phyloP scores from a whole-genome alignment of 2,113 vertebrate genomes.

The Paramormyrops kingsleyae region DNA sequence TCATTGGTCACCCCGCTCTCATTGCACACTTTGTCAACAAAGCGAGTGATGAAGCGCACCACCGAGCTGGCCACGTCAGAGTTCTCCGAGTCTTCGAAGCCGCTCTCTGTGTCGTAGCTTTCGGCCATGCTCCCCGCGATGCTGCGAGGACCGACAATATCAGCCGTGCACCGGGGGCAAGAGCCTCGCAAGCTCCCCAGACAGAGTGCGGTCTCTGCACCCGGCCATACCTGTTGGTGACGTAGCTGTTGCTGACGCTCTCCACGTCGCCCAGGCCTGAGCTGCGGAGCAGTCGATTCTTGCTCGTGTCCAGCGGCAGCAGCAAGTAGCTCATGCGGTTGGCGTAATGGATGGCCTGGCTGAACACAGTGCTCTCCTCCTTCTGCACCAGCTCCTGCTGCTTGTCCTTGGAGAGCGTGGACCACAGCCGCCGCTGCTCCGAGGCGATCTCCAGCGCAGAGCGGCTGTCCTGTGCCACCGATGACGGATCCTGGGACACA shows the following conservation, averaged over 20 bases:
- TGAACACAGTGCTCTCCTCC: conserved; percentile 97
- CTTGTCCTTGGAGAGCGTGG: conserved; percentile 75
- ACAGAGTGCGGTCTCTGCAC: background rate
- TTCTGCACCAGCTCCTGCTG: conserved; percentile 94
- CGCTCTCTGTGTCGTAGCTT: conserved; percentile 94
- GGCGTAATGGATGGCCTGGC: conserved; percentile 97
- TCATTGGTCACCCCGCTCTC: conserved; percentile 97
- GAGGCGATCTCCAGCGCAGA: conserved; percentile 85
- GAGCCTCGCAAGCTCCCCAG: background rate
- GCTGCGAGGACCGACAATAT: conserved; percentile 45
- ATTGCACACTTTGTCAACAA: conserved; percentile 97
- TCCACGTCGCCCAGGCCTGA: conserved; percentile 80
- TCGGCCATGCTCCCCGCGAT: conserved; percentile 94
- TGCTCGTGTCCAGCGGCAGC: conserved; percentile 90
- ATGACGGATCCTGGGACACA: conserved; percentile 33
- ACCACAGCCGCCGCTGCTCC: conserved; percentile 89
- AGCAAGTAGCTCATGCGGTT: conserved; percentile 96
- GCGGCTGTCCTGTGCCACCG: conserved; percentile 21
- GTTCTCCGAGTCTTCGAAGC: conserved; percentile 89
- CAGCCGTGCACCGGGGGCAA: background rate
- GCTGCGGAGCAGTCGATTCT: conserved; percentile 80
- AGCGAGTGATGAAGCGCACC: conserved; percentile 95
- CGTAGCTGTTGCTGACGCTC: conserved; percentile 93
- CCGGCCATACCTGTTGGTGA: conserved; percentile 55
- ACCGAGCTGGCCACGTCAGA: conserved; percentile 90